phyloP scores from a whole-genome alignment of 2,888 invertebrate genomes.

The Trissolcus japonicus region DNA sequence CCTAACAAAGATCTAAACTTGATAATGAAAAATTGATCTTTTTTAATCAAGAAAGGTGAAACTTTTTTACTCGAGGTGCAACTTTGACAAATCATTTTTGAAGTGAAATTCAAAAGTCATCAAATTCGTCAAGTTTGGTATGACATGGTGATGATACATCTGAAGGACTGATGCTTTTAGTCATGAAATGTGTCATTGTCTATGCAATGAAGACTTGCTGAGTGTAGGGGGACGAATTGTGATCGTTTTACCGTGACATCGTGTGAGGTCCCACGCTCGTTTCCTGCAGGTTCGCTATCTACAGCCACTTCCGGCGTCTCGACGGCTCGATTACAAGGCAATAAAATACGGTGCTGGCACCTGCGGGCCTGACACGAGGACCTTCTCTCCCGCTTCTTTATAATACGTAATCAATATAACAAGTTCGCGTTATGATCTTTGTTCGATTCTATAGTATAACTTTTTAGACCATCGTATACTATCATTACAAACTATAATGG shows the following conservation, averaged over 20 bases:
- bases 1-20: too few species aligned
- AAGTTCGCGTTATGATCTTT: slow-evolving; percentile 36
- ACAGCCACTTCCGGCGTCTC: slow-evolving; percentile 69
- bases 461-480: not conserved
- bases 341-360: slow-evolving; percentile 68
- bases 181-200: slow-evolving; percentile 1
- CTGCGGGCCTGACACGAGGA: slow-evolving; percentile 65
- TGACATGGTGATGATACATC: too few species aligned
- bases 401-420: slow-evolving; percentile 61
- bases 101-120: too few species aligned
- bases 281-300: slow-evolving; percentile 65
- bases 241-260: slow-evolving; percentile 37
- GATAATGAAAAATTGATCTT: too few species aligned
- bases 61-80: too few species aligned
- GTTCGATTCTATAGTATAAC: not conserved
- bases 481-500: not conserved
- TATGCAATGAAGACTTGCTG: slow-evolving; percentile 27
- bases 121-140: too few species aligned
- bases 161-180: too few species aligned
- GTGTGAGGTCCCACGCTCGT: slow-evolving; percentile 62
- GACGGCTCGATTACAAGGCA: slow-evolving; percentile 69
- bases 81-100: too few species aligned
- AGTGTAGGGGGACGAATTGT: slow-evolving; percentile 34
- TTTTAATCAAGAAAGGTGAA: too few species aligned
- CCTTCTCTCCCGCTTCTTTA: slow-evolving; percentile 57